A percentile compares a stretch with the other conserved stretches of the same genome.
Evolutionary conservation across 2,888 invertebrate genomes (phyloP).

Genomic region (Gortyna flavago): DNA sequence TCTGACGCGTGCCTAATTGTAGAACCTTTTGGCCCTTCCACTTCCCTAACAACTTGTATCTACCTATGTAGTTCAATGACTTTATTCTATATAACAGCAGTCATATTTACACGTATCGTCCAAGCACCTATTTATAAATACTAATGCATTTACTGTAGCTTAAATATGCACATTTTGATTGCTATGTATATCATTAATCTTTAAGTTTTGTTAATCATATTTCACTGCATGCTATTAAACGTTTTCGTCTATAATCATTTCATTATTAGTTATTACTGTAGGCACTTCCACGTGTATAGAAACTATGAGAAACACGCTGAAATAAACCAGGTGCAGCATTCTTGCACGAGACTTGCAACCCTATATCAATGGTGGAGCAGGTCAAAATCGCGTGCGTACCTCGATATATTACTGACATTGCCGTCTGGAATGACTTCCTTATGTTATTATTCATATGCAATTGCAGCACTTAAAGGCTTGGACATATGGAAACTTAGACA

Average conservation of each 20-base stretch:
- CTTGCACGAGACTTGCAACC: conserved; percentile 44
- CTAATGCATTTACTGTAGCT: conserved; percentile 13
- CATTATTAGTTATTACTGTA: conserved; percentile 42
- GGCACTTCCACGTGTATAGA: conserved; percentile 49
- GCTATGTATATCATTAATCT: conserved; percentile 1
- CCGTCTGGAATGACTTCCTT: conserved; percentile 58
- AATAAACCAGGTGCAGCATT: conserved; percentile 44
- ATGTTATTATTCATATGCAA: conserved; percentile 53
- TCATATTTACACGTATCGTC: conserved; percentile 24
- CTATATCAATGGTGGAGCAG: conserved; percentile 24
- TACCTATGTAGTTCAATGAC: conserved; percentile 14
- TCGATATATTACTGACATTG: conserved; percentile 49
- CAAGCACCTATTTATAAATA: conserved; percentile 25
- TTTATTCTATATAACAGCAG: conserved; percentile 13
- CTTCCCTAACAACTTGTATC: conserved; percentile 4
- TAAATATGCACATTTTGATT: not conserved
- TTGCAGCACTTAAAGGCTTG: conserved; percentile 40
- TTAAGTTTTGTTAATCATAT: not conserved
- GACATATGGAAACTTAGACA: conserved; percentile 21
- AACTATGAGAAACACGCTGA: conserved; percentile 27
- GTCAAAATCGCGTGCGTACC: conserved; percentile 36
- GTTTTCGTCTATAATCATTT: conserved; percentile 42
- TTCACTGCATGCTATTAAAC: conserved; percentile 18
- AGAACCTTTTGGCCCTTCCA: not conserved
- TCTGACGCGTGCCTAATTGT: conserved; percentile 32